Conservation (phyloP, 92 coral and sea anemone genomes). For the Umimayanthus chanpuru region DNA sequence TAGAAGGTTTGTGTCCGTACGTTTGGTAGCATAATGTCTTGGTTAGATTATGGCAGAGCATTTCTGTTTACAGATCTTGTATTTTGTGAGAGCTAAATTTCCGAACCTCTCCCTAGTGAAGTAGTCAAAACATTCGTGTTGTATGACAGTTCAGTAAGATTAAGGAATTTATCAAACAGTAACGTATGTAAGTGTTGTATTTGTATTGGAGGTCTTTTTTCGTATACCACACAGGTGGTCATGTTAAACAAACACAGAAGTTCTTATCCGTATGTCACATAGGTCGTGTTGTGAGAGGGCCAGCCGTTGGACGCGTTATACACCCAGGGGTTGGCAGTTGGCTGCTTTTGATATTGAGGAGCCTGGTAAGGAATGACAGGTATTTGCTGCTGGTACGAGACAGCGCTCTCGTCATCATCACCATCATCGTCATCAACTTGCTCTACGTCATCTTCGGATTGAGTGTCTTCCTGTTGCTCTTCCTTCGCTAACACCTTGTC, state of each 20-base stretch:
- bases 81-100: too few relatives aligned
- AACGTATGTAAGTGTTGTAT: neutral
- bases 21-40: too few relatives aligned
- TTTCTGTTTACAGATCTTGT: too few relatives aligned
- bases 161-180: too few relatives aligned
- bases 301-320: slow-evolving; percentile 40
- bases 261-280: slow-evolving; percentile 19
- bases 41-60: too few relatives aligned
- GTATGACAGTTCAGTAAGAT: neutral
- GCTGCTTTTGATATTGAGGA: slow-evolving; percentile 21
- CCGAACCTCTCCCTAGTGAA: neutral
- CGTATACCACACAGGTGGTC: neutral
- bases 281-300: slow-evolving; percentile 31
- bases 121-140: neutral
- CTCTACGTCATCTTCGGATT: neutral
- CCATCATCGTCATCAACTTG: neutral
- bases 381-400: slow-evolving; percentile 20
- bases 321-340: slow-evolving; percentile 32
- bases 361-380: slow-evolving; percentile 30
- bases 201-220: neutral
- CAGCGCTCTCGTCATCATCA: neutral
- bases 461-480: neutral
- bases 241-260: neutral
- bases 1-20: too few relatives aligned
- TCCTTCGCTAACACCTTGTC: slow-evolving; percentile 1